Base-by-base conservation (phyloP, 2,797 vertebrate species). In the Miichthys miiuy region DNA sequence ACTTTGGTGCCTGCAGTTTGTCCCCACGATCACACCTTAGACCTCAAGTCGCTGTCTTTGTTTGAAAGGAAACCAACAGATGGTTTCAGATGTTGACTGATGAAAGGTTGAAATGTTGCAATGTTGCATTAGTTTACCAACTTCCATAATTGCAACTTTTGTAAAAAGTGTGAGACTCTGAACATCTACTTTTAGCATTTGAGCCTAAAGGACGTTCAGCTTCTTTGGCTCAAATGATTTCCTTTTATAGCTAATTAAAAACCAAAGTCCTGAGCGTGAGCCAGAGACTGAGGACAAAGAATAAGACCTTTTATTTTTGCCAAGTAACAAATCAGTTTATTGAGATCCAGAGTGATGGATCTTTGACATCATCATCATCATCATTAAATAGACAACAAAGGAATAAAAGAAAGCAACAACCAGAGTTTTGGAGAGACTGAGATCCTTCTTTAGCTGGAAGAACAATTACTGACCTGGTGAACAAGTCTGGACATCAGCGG, bases 291-390 rank as follows among this genome's bases (percentile, higher is more conserved):
- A 78, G 44, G 52, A 84, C 63, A 83, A 86, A 78, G 50, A 81
- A 66, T 66, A 42, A 82, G 42, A 77, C 20, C 5, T 81, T 74
- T 60, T 60, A 50, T 74, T 84, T 77, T 87, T 89, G 83, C 87
- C 78, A 87, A 85, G 86, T 93, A 92, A 92, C 88, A 93, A 88
- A 90, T 76, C 6, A 42, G 61, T 92, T 92, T 94, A 93, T 89
- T 88, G 77, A 87, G 83, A 82, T 77, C 68, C 81, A 89, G 68
- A 68, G 67, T 65, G 80, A 55, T 55, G 38, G 72, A 77, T 77
- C 64, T 85, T 82, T 89, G 87, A 90, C 86, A 84, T 88, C 78
- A 81, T 84, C 38, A 73, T 84, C 38, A 73, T 82, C 38, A 73
- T 82, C n/a, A 30, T 75, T 50, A 62, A 76, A 77, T 48, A 70